phyloP scores from a whole-genome alignment of 1,140 invertebrate genomes.

The Octopus bimaculoides region DNA sequence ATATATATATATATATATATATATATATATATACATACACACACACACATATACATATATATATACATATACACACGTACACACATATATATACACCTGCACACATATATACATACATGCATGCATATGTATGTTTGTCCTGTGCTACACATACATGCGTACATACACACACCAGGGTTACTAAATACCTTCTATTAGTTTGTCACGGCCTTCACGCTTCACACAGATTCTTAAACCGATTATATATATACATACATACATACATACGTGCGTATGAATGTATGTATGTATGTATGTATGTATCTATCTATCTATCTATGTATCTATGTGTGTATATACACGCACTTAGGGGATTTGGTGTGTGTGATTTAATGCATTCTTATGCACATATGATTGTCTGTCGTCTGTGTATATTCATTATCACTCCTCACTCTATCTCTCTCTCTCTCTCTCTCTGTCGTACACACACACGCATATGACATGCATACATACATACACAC shows the following conservation, averaged over 20 bases:
- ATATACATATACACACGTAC: background rate
- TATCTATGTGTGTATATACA: background rate
- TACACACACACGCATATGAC: no score
- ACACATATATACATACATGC: background rate
- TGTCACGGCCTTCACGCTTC: no score
- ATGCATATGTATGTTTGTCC: background rate
- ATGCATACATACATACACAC: no score
- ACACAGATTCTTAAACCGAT: background rate
- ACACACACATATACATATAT: background rate
- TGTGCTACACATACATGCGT: background rate
- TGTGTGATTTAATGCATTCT: no score
- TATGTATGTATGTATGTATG: no score
- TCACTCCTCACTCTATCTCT: no score
- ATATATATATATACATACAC: background rate
- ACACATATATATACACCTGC: background rate
- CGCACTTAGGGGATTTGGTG: no score
- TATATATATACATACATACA: background rate
- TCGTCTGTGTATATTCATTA: no score
- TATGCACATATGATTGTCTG: no score
- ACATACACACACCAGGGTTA: background rate
- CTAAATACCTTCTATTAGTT: background rate
- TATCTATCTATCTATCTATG: background rate
- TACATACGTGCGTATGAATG: slow-evolving; percentile 16
- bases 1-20: background rate
- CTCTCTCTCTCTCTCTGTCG: no score